Percentiles rank a stretch among this genome's conserved stretches.
These are phyloP conservation scores for Oreochromis tanganicae DNA, from an alignment of 2,113 vertebrate species.

Conservation along the genomic window DNA sequence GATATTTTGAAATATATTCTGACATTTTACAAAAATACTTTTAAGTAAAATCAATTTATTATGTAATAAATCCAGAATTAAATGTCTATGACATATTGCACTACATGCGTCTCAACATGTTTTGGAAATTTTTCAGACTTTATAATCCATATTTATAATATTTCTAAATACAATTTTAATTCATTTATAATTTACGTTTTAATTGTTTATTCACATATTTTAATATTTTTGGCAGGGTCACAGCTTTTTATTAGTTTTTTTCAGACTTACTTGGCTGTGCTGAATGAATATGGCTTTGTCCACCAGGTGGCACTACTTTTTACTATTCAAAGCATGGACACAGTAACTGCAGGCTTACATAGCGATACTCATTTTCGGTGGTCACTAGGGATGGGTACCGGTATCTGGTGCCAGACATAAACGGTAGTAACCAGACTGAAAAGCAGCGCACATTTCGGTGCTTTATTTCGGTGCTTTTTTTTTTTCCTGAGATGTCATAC, in stretches of 20 bases:
- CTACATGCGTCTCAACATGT: not conserved
- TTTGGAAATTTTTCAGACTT: not conserved
- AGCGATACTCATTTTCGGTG: not conserved
- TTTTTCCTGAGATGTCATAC: too few relatives aligned
- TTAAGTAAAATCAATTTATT: not conserved
- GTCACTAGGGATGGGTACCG: too few relatives aligned
- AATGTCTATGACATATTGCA: not conserved
- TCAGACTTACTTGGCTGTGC: not conserved
- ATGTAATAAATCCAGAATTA: not conserved
- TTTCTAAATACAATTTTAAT: not conserved
- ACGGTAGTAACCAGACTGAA: too few relatives aligned
- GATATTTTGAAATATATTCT: not conserved
- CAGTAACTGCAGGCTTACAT: not conserved
- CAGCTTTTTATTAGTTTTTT: not conserved
- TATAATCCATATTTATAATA: not conserved
- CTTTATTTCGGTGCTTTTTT: too few relatives aligned
- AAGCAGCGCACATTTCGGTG: too few relatives aligned
- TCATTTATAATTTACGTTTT: not conserved
- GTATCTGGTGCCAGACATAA: too few relatives aligned
- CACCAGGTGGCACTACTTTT: not conserved
- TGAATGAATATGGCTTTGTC: not conserved
- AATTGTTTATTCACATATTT: not conserved
- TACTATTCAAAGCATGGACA: not conserved
- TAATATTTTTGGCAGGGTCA: not conserved
- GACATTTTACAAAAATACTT: not conserved